A percentile compares a stretch with the other conserved stretches of the same genome.
Conservation (phyloP, 2,797 vertebrate genomes). For the Pipistrellus kuhlii region DNA sequence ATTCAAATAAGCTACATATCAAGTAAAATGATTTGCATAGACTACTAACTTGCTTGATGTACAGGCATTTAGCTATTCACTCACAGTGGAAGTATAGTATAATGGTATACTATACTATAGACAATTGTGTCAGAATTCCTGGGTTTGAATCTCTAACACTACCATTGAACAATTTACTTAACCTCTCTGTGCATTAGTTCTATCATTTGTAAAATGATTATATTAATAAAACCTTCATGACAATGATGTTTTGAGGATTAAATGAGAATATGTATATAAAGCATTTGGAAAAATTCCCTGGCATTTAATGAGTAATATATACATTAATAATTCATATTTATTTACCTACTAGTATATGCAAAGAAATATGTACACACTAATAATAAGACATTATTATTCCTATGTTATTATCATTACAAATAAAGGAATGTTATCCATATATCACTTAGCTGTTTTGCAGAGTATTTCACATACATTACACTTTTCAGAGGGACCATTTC, state of each 20-base stretch:
- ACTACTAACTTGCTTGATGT: background rate
- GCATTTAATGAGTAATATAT: background rate
- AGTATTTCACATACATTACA: background rate
- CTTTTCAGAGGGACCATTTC: background rate
- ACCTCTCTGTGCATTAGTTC: background rate
- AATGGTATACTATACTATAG: background rate
- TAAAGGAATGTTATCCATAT: background rate
- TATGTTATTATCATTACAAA: background rate
- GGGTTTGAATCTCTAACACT: background rate
- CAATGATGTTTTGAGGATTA: background rate
- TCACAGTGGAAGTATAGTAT: background rate
- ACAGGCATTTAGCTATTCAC: background rate
- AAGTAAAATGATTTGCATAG: background rate
- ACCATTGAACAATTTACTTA: background rate
- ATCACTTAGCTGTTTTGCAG: background rate
- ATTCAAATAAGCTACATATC: background rate
- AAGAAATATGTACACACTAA: background rate
- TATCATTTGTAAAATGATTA: background rate
- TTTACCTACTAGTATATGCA: background rate
- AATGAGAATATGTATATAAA: background rate
- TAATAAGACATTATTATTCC: background rate
- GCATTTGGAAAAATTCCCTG: constrained; percentile 4
- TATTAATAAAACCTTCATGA: background rate
- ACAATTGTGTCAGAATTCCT: background rate
- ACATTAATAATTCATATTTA: background rate